Base-by-base conservation (phyloP, 2,113 vertebrate species). In the Alectura lathami region DNA sequence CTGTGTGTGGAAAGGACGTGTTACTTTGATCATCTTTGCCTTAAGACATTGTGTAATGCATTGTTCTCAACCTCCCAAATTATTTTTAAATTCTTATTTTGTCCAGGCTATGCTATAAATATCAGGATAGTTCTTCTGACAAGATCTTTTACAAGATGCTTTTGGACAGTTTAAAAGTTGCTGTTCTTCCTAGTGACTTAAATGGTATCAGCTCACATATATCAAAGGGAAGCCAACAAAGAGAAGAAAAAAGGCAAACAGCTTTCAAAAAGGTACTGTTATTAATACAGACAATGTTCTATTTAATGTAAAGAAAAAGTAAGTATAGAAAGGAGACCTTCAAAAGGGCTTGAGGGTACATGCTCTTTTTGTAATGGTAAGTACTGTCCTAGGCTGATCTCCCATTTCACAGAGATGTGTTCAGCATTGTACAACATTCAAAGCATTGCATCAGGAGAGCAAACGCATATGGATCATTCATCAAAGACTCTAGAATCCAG, bases 71-170 rank as follows among this genome's bases (percentile, higher is more conserved):
- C 62, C 51, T 43, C 45, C 17, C 21, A 59, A 54, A 48, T 77
- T 34, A 56, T 73, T 91, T 87, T 85, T 45, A 78, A 74, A 48
- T 74, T 92, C 82, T 68, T 84, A 53, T 79, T 95, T 82, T 86
- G 63, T 89, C 47, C 94, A 98, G 97, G 83, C 94, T 98, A 38
- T 97, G 89, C 80, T 91, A 95, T 81, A 96, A 96, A 88, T 98
- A 97, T 81, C 95, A 94, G 53, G 77, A 97, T 75, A 88, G 24
- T 13, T 56, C 63, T 86, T 97, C 96, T 32, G 88, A 95, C 64
- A 82, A 86, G 81, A 88, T 98, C 72, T 83, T 96, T 67, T 97
- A 98, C 79, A 96, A 88, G 82, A 95, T 94, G 57, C 92, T 98
- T 76, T 87, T 98, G 86, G 89, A 80, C 32, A 87, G 84, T 80